Evolutionary conservation across 2,113 vertebrate genomes (phyloP).

Genomic region (Prunella fulvescens): DNA sequence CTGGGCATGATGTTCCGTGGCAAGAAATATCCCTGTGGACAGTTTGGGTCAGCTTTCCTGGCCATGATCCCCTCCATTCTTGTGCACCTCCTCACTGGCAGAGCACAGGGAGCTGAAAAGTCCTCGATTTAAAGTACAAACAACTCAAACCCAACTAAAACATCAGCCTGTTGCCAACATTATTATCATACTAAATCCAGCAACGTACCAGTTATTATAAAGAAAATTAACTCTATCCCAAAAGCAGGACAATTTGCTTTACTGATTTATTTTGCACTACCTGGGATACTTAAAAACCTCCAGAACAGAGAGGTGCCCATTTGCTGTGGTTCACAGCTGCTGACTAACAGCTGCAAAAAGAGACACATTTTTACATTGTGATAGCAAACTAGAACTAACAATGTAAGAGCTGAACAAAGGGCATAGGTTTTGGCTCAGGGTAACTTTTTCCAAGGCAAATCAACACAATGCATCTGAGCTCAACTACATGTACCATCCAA

Average conservation of each 20-base stretch:
- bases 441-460: not conserved
- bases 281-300: not conserved
- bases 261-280: not conserved
- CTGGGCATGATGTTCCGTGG: not conserved
- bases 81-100: not conserved
- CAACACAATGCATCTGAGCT: not conserved
- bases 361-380: not conserved
- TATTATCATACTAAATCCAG: not conserved
- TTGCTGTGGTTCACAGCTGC: not conserved
- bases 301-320: not conserved
- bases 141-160: not conserved
- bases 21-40: not conserved
- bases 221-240: not conserved
- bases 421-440: not conserved
- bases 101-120: not conserved
- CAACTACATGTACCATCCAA: not conserved
- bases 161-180: not conserved
- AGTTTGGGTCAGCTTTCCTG: not conserved
- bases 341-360: not conserved
- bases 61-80: not conserved
- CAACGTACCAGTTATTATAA: not conserved
- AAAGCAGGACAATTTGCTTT: not conserved
- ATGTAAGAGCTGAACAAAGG: not conserved
- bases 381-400: not conserved
- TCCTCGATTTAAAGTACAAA: not conserved